phyloP scores from a whole-genome alignment of 2,797 vertebrate species.

The Buphagus erythrorhynchus region DNA sequence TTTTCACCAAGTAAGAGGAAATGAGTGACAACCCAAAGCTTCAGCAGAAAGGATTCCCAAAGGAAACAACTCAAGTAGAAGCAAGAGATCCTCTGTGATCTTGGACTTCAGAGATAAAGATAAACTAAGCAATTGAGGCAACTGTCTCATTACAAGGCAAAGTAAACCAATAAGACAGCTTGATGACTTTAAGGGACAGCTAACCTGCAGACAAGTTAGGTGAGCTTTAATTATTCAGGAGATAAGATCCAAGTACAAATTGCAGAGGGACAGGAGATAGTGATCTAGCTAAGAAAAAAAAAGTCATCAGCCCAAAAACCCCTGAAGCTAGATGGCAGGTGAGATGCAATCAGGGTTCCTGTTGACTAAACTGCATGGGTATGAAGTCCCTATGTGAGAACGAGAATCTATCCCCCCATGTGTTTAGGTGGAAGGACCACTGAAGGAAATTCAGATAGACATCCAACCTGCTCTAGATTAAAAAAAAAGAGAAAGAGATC shows the following conservation, averaged over 20 bases:
- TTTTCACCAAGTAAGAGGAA: not conserved
- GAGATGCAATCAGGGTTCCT: not conserved
- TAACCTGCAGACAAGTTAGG: not conserved
- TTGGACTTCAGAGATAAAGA: not conserved
- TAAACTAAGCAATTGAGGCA: not conserved
- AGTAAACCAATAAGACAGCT: not conserved
- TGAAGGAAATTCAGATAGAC: not conserved
- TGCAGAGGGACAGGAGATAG: not conserved
- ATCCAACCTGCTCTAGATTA: not conserved
- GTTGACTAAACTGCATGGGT: not conserved
- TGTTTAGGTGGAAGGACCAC: not conserved
- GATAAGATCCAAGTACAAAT: not conserved
- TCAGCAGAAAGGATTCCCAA: not conserved
- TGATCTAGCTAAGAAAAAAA: not conserved
- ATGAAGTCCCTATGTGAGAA: not conserved
- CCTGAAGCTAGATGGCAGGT: not conserved
- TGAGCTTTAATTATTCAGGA: not conserved
- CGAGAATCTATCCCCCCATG: not conserved
- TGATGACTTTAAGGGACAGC: not conserved
- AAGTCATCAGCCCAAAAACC: not conserved
- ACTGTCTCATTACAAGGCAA: not conserved
- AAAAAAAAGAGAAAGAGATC: not conserved
- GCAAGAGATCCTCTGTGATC: not conserved
- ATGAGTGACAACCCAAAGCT: not conserved
- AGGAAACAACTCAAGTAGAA: not conserved